Evolutionary conservation across 2,113 vertebrate species (phyloP).

Genomic region (Tichodroma muraria): DNA sequence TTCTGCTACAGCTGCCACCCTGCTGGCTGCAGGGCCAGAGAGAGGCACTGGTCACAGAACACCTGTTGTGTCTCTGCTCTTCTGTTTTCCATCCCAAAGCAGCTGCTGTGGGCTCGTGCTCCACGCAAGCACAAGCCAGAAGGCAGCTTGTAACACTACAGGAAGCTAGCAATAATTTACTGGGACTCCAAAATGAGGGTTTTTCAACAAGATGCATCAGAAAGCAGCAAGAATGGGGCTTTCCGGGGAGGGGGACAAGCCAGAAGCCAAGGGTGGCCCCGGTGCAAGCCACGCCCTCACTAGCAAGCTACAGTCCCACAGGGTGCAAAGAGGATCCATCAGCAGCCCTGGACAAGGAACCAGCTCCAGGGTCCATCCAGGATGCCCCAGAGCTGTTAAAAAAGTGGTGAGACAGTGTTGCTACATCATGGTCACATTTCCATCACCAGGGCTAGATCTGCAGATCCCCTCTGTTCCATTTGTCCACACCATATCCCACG

Average conservation of each 20-base stretch:
- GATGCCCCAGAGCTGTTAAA: background rate
- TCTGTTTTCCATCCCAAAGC: background rate
- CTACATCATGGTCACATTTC: background rate
- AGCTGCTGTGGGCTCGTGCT: background rate
- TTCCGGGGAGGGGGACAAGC: background rate
- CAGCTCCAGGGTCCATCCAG: background rate
- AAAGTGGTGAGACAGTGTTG: background rate
- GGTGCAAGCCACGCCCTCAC: background rate
- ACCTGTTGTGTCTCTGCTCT: background rate
- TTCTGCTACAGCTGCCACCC: background rate
- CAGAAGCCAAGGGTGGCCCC: background rate
- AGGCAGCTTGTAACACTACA: background rate
- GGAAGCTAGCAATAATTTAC: background rate
- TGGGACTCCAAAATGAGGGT: background rate
- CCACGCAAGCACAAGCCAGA: background rate
- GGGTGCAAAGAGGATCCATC: background rate
- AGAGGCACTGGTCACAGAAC: background rate
- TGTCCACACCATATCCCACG: background rate
- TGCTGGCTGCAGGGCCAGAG: background rate
- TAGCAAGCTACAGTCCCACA: background rate
- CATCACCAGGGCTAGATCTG: background rate
- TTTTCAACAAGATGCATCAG: background rate
- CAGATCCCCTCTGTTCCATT: background rate
- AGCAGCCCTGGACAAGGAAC: background rate
- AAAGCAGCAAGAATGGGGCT: background rate